Conservation (phyloP, 2,797 vertebrate species). For the Poliocrania exsul region DNA sequence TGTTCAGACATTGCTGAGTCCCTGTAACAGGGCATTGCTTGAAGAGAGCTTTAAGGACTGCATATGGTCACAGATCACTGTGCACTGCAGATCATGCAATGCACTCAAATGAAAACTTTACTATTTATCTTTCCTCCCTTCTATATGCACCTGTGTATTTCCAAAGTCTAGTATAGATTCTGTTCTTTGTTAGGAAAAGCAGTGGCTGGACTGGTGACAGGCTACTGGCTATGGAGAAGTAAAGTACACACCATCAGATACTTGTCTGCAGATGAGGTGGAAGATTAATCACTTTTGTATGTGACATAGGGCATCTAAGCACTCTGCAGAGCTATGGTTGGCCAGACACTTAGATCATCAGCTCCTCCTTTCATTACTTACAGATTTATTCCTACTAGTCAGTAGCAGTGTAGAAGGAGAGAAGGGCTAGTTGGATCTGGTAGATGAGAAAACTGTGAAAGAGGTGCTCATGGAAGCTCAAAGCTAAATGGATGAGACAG, state of each 20-base stretch:
- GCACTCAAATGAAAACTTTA: neutral
- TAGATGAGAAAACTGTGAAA: neutral
- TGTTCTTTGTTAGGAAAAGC: neutral
- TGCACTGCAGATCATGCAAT: neutral
- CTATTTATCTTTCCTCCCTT: neutral
- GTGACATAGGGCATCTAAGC: neutral
- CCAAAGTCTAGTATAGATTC: neutral
- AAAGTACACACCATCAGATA: neutral
- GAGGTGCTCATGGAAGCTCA: neutral
- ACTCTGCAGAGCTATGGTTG: neutral
- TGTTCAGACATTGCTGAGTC: neutral
- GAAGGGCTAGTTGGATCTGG: neutral
- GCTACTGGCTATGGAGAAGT: neutral
- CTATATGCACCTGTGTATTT: neutral
- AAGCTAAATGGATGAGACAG: rapidly evolving
- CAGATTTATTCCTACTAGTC: neutral
- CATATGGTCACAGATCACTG: too few relatives aligned
- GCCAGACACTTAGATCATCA: neutral
- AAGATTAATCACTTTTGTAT: neutral
- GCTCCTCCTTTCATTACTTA: neutral
- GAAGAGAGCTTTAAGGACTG: neutral
- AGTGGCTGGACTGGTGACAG: neutral
- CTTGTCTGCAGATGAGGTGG: neutral
- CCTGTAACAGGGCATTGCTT: neutral
- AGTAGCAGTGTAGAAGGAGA: neutral